A percentile compares a stretch with the other conserved stretches of the same genome.
These are phyloP conservation scores for Ceratosolen fusciceps DNA, from an alignment of 1,140 invertebrate genomes.

Conservation along the genomic window DNA sequence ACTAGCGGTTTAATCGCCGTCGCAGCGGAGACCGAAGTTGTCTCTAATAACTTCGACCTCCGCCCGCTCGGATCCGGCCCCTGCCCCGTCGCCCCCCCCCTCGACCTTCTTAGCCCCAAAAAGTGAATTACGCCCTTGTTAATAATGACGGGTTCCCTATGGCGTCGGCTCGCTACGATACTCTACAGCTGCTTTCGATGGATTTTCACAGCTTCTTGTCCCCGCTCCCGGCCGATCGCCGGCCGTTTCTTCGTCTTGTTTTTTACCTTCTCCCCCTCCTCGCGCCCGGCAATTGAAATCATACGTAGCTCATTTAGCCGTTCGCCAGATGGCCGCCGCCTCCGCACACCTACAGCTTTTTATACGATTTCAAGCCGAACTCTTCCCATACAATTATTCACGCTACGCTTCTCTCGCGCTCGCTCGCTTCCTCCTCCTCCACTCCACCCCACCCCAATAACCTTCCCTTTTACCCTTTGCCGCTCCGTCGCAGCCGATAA, in stretches of 20 bases:
- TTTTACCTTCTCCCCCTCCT: not conserved
- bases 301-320: not conserved
- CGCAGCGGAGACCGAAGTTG: not conserved
- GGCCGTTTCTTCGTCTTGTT: not conserved
- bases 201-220: not conserved
- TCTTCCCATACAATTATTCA: no score
- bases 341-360: no score
- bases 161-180: not conserved
- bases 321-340: not conserved
- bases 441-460: no score
- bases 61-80: no score
- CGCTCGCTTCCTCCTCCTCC: no score
- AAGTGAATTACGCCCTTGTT: constrained; percentile 32
- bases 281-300: not conserved
- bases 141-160: constrained; percentile 12
- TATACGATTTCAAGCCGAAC: no score
- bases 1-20: not conserved
- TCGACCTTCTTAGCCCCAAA: no score
- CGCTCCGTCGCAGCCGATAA: no score
- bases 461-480: no score
- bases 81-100: no score
- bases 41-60: constrained; percentile 19
- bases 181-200: constrained; percentile 12
- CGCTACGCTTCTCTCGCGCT: no score
- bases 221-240: not conserved